Evolutionary conservation across 2,888 invertebrate species (phyloP), one percentile per base, ranked within the genome.

Genomic region (Standfussiana lucernea): DNA sequence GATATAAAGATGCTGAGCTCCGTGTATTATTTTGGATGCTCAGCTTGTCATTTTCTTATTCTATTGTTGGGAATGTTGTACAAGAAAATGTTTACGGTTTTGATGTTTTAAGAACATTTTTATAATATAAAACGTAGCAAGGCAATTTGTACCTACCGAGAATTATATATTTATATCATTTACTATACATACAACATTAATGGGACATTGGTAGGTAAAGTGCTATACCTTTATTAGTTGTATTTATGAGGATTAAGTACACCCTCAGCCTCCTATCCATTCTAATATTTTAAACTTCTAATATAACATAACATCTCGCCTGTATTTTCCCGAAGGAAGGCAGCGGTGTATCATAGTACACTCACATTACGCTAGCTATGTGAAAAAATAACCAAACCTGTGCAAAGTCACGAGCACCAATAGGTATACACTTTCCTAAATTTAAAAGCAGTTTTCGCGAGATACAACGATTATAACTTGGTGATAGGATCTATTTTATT

Each of bases 1-100:
- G 64, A 69, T 72, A 75, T 72, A 50, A 65, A 78, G 78, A 79
- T 61, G 70, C 47, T 71, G 73, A 45, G 28, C 61, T 61, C 42
- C 24, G 53, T 73, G 53, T 73, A 45, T 72, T 80, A 72, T 77
- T 81, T 72, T 18, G 37, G 42, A 28, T 53, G 62, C 53, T 37
- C 28, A 28, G 62, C 45, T 72, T 65, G 37, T 53, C 32, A 81
- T 59, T 76, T 74, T 75, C 56, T 65, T 50, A 28, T 64, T 67
- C 35, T 40, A 21, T 74, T 68, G 35, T 64, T 59, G 40, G 11
- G 8, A 42, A 68, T 56, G 24, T 68, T 47, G 28, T 37, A 56
- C 24, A 47, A 62, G 64, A 65, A 68, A 80, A 74, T 64, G 6
- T 45, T 5, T 13, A 8, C 15, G 15, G 18, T 59, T 28, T 32